These are phyloP conservation scores for Cichladusa arquata DNA, from an alignment of 2,113 vertebrate genomes.

Conservation along the genomic window DNA sequence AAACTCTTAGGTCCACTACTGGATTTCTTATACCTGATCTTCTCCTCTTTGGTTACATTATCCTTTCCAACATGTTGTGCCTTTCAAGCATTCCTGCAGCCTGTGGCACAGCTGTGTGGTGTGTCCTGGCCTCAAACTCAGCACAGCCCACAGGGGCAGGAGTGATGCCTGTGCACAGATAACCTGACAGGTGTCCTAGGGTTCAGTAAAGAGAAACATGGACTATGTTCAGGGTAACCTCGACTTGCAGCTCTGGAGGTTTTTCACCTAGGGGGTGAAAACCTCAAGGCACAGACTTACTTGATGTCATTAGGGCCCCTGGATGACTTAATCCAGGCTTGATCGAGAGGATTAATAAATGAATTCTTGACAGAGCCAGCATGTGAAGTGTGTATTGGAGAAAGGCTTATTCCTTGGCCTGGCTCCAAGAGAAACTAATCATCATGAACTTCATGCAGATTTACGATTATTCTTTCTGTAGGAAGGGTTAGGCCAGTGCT, in stretches of 20 bases:
- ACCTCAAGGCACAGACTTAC: background rate
- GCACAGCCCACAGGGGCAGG: background rate
- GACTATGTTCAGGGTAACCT: background rate
- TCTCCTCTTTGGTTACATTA: background rate
- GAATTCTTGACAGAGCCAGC: conserved; percentile 73
- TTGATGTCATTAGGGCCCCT: background rate
- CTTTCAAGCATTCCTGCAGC: background rate
- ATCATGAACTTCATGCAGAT: conserved; percentile 75
- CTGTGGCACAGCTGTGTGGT: rapidly evolving
- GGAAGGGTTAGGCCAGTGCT: conserved; percentile 45
- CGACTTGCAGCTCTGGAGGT: background rate
- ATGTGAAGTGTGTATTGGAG: conserved; percentile 68
- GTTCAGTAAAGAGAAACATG: background rate
- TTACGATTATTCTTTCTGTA: conserved; percentile 68
- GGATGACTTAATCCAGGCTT: conserved; percentile 63
- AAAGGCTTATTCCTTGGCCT: conserved; percentile 72
- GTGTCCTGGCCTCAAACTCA: background rate
- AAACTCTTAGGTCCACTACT: background rate
- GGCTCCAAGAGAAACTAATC: conserved; percentile 77
- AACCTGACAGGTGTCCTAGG: background rate
- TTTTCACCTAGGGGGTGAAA: background rate
- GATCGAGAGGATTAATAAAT: conserved; percentile 74
- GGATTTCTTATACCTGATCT: background rate
- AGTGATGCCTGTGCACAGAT: background rate
- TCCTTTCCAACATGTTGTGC: background rate